Conservation (phyloP, 1,140 invertebrate genomes). For the Rhopalosiphum padi region DNA sequence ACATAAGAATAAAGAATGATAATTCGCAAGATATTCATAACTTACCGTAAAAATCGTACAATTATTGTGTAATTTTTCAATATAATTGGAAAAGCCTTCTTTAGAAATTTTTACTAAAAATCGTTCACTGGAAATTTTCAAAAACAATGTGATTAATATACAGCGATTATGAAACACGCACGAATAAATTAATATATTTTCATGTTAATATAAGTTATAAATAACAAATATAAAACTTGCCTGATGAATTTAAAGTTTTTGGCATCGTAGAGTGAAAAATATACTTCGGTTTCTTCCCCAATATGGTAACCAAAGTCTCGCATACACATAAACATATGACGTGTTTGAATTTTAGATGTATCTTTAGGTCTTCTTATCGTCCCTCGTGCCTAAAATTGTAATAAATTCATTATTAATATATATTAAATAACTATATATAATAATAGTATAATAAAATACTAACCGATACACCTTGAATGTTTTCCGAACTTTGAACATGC, state of each 20-base stretch:
- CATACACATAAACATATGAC: constrained; percentile 88
- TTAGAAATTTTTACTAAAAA: constrained; percentile 88
- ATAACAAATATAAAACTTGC: constrained; percentile 61
- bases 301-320: constrained; percentile 84
- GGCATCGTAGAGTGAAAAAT: constrained; percentile 86
- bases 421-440: not conserved
- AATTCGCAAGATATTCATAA: constrained; percentile 47
- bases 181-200: not conserved
- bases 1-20: too few relatives aligned
- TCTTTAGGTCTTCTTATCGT: constrained; percentile 73
- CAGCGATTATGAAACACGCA: not conserved
- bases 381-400: constrained; percentile 67
- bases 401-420: not conserved
- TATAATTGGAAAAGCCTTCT: constrained; percentile 87
- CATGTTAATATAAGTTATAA: not conserved
- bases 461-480: constrained; percentile 77
- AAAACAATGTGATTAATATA: constrained; percentile 43
- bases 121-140: constrained; percentile 73
- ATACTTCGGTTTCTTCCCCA: constrained; percentile 87
- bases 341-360: constrained; percentile 74
- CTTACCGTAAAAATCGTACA: constrained; percentile 88
- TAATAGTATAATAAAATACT: constrained; percentile 60
- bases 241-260: constrained; percentile 69
- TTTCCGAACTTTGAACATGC: constrained; percentile 83
- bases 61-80: constrained; percentile 85